Base-by-base conservation (phyloP, 1,140 invertebrate species). In the Saccostrea cuccullata region DNA sequence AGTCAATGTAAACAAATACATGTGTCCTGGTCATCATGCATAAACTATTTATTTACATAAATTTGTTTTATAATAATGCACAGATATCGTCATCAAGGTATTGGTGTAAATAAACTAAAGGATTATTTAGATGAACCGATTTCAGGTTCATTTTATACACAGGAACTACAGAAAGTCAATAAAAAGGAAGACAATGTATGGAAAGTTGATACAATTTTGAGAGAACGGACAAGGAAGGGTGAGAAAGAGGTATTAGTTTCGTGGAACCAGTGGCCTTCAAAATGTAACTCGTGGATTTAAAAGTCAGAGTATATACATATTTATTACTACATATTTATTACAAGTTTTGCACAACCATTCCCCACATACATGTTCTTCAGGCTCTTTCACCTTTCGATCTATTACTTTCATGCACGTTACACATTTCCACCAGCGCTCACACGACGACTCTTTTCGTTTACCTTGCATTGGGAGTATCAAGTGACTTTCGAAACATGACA, bases 121-220 rank as follows among this genome's bases (percentile, higher is more conserved):
- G 88, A 89, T 77, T 87, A 85, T 9, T 11, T 20, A 17, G 55
- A 56, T n/a, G 86, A 89, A 67, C 11, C 30, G 8, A 83, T 87
- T 15, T 26, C 55, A 0, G 89, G 89, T 67, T 70, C 73, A 3
- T 89, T 87, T 82, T 83, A 87, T 55, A 20, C 55, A 12, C 73
- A 26, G 47, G 73, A 88, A 67, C 26, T 88, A 26, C 70, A 88
- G 64, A 85, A 70, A 86, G 86, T 87, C 26, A 83, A 36, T 20
- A 86, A 87, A 87, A 83, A 86, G 15, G 58, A 86, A 73, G 23
- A 89, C 36, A 70, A 73, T 9, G 23, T 64, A n/a, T 89, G 89
- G 86, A 89, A 87, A 70, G 67, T 70, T 8, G 67, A 70, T 26
- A 84, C 82, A 77, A 82, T 5, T 26, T 26, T 87, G 17, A 83